Percentiles rank a stretch among this genome's conserved stretches.
Conservation (phyloP, 2,113 vertebrate genomes). For the Alectura lathami region DNA sequence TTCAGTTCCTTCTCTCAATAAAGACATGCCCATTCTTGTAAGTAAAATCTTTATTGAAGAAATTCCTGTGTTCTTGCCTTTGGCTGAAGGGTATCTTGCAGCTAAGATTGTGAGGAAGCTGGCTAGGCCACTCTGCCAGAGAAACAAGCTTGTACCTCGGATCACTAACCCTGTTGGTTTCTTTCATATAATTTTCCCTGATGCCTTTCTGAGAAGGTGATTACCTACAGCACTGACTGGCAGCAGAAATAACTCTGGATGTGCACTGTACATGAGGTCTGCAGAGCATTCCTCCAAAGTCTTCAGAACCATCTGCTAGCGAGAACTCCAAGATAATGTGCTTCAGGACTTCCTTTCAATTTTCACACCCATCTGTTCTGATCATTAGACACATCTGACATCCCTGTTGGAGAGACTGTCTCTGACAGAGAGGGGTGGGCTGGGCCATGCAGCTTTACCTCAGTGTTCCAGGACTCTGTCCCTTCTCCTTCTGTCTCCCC, state of each 20-base stretch:
- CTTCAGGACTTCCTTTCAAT: conserved; percentile 49
- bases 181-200: not conserved
- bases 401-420: not conserved
- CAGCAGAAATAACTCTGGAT: conserved; percentile 1
- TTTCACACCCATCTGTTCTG: conserved; percentile 51
- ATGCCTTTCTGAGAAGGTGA: not conserved
- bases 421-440: not conserved
- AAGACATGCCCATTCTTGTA: not conserved
- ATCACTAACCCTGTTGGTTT: not conserved
- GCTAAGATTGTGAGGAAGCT: not conserved
- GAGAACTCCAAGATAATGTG: conserved; percentile 13
- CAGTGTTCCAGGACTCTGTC: not conserved
- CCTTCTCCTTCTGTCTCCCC: not conserved
- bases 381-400: conserved; percentile 53
- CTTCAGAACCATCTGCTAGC: conserved; percentile 24
- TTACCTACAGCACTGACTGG: not conserved
- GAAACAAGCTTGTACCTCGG: not conserved
- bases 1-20: not conserved
- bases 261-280: not conserved
- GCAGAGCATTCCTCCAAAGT: not conserved
- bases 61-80: not conserved
- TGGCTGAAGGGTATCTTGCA: not conserved
- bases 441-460: not conserved
- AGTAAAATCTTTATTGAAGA: not conserved
- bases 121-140: not conserved